phyloP scores from a whole-genome alignment of 2,797 vertebrate genomes.

The Acrocephalus scirpaceus region DNA sequence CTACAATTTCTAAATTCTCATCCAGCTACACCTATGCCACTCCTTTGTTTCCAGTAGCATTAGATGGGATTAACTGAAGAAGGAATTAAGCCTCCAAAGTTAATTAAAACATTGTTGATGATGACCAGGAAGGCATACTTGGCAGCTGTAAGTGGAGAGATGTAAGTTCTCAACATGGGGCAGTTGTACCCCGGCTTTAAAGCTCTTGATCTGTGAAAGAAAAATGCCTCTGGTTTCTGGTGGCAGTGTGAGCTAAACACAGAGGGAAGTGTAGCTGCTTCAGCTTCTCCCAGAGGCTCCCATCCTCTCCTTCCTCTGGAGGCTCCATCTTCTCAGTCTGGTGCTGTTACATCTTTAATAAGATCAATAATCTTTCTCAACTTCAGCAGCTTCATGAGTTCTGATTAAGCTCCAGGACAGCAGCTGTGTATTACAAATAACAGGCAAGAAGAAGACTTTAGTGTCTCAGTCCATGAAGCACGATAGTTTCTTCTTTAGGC shows the following conservation, averaged over 20 bases:
- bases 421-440: background rate
- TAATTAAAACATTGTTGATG: background rate
- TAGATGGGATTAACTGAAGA: background rate
- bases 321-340: background rate
- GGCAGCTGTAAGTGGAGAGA: background rate
- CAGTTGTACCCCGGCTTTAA: background rate
- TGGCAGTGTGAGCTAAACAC: background rate
- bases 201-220: background rate
- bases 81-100: background rate
- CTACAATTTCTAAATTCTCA: conserved; percentile 13
- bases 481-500: conserved; percentile 21
- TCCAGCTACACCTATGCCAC: conserved; percentile 12
- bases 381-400: conserved; percentile 48
- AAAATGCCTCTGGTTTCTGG: background rate
- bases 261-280: background rate
- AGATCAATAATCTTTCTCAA: conserved; percentile 11
- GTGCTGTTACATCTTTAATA: conserved; percentile 38
- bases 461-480: background rate
- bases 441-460: conserved; percentile 27
- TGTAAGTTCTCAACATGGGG: background rate
- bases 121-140: background rate
- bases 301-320: background rate
- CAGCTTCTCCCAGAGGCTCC: background rate
- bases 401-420: conserved; percentile 18
- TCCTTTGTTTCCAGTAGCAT: conserved; percentile 28